Percentiles rank a stretch among this genome's conserved stretches.
These are phyloP conservation scores for Diarsia brunnea DNA, from an alignment of 2,888 invertebrate species.

Conservation along the genomic window DNA sequence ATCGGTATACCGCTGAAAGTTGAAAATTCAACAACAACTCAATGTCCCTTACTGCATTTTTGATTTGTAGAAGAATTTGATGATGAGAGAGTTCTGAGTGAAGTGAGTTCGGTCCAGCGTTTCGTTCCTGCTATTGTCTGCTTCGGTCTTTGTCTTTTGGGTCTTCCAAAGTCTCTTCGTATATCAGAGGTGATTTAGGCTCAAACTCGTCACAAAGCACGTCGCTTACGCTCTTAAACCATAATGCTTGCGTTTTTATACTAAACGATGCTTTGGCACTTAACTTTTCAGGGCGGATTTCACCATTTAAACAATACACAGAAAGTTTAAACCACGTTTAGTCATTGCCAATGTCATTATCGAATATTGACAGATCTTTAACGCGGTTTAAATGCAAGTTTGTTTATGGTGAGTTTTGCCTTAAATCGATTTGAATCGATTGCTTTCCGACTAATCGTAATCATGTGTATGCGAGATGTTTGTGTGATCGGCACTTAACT, in stretches of 20 bases:
- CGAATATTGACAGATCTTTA: not conserved
- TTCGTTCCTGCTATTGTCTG: conserved; percentile 74
- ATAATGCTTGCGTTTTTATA: conserved; percentile 67
- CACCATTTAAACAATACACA: not conserved
- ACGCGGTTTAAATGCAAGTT: not conserved
- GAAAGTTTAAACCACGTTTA: not conserved
- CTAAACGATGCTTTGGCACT: conserved; percentile 61
- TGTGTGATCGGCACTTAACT: conserved; percentile 77
- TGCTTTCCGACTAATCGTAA: conserved; percentile 68
- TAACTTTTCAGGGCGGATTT: conserved; percentile 28
- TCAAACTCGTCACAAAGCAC: conserved; percentile 67
- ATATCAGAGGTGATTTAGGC: conserved; percentile 73
- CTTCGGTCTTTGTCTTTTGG: conserved; percentile 75
- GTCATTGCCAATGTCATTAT: not conserved
- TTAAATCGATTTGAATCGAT: conserved; percentile 54
- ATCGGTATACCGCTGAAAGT: not conserved
- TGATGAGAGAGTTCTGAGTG: conserved; percentile 78
- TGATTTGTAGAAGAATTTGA: conserved; percentile 27
- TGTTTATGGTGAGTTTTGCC: not conserved
- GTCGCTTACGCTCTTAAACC: conserved; percentile 64
- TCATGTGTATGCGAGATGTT: conserved; percentile 83
- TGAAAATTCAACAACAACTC: not conserved
- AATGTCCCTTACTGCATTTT: not conserved
- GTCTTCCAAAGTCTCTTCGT: conserved; percentile 75
- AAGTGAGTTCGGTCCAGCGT: conserved; percentile 83